These are phyloP conservation scores for Mionectes olivaceus DNA, from an alignment of 2,797 vertebrate genomes.

Conservation along the genomic window DNA sequence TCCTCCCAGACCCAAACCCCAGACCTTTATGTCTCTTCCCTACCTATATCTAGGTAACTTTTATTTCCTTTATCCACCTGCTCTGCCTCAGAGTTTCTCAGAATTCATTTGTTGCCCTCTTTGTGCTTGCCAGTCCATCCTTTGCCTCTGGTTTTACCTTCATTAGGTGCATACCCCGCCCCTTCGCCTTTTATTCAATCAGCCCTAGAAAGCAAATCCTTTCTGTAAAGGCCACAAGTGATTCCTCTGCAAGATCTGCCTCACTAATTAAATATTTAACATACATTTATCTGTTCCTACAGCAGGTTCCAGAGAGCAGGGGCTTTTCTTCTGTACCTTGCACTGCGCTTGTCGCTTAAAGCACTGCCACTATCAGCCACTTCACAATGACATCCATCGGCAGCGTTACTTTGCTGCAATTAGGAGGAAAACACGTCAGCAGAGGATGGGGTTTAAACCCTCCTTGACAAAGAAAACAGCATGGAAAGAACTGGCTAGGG, in stretches of 20 bases:
- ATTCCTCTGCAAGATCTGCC: background rate
- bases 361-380: background rate
- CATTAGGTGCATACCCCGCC: background rate
- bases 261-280: background rate
- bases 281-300: background rate
- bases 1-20: background rate
- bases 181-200: background rate
- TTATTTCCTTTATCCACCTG: background rate
- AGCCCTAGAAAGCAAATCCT: background rate
- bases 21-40: background rate
- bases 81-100: background rate
- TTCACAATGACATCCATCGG: accelerated
- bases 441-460: background rate
- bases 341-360: background rate
- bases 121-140: background rate
- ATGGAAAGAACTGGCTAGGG: background rate
- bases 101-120: background rate
- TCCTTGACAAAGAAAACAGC: background rate
- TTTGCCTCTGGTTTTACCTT: background rate
- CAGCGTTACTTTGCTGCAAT: background rate
- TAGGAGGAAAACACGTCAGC: background rate
- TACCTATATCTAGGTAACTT: background rate
- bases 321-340: constrained; percentile 15
- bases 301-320: constrained; percentile 18
- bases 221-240: background rate